Evolutionary conservation across 2,113 vertebrate genomes (phyloP).

Genomic region (Ptilorrhoa leucosticta): DNA sequence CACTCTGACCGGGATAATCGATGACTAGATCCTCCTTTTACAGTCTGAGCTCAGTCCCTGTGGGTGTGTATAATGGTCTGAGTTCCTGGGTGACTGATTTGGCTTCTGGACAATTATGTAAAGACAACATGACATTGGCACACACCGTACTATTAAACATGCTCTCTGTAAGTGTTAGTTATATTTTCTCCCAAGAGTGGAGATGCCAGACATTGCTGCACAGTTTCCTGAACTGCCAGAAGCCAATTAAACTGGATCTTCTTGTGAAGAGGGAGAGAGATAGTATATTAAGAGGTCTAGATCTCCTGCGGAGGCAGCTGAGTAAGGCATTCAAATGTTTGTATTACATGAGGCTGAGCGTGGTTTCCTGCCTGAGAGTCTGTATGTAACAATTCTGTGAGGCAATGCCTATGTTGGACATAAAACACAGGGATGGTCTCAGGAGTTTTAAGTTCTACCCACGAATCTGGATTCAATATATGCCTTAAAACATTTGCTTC

Average conservation of each 20-base stretch:
- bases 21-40: not conserved
- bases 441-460: not conserved
- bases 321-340: not conserved
- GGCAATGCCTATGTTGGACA: not conserved
- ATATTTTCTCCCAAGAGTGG: not conserved
- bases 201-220: not conserved
- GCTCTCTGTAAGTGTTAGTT: accelerated
- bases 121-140: not conserved
- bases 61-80: not conserved
- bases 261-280: not conserved
- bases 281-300: not conserved
- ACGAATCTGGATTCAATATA: not conserved
- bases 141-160: accelerated
- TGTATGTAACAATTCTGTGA: not conserved
- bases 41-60: not conserved
- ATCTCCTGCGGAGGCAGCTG: not conserved
- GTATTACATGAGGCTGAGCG: not conserved
- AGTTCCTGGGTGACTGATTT: not conserved
- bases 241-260: not conserved
- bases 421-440: not conserved
- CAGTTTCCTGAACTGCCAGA: not conserved
- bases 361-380: not conserved
- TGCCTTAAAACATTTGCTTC: not conserved
- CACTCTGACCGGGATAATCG: not conserved
- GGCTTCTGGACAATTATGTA: not conserved